Percentiles rank a stretch among this genome's conserved stretches.
Evolutionary conservation across 2,113 vertebrate genomes (phyloP).

Genomic region (Siniperca knerii): DNA sequence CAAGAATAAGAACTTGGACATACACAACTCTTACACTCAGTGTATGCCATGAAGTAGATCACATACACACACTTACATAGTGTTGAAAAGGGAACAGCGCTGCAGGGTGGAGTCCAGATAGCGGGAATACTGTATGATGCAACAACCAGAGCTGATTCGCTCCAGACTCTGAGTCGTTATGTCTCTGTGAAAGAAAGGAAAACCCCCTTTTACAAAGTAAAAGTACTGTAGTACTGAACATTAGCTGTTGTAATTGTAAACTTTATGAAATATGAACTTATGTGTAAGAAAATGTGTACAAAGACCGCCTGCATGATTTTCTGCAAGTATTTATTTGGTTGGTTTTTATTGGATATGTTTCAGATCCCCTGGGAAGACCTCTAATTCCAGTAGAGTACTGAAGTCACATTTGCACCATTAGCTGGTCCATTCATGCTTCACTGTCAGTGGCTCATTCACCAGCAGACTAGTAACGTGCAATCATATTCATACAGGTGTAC

Average conservation of each 20-base stretch:
- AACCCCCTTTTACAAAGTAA: constrained; percentile 13
- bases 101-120: constrained; percentile 66
- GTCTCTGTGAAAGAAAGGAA: constrained; percentile 27
- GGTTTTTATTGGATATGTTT: too few relatives aligned
- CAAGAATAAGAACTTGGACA: constrained; percentile 1
- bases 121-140: constrained; percentile 58
- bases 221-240: background rate
- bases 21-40: constrained; percentile 5
- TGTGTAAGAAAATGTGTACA: background rate
- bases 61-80: background rate
- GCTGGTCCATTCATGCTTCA: constrained; percentile 7
- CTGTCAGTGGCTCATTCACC: background rate
- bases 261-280: background rate
- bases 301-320: too few relatives aligned
- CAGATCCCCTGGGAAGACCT: background rate
- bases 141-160: constrained; percentile 60
- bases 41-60: constrained; percentile 22
- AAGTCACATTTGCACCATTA: background rate
- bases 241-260: background rate
- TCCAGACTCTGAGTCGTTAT: constrained; percentile 46
- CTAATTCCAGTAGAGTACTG: background rate
- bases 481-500: background rate
- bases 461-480: background rate
- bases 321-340: too few relatives aligned
- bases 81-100: constrained; percentile 40